Evolutionary conservation across 2,113 vertebrate species (phyloP).

Genomic region (Lycocorax pyrrhopterus): DNA sequence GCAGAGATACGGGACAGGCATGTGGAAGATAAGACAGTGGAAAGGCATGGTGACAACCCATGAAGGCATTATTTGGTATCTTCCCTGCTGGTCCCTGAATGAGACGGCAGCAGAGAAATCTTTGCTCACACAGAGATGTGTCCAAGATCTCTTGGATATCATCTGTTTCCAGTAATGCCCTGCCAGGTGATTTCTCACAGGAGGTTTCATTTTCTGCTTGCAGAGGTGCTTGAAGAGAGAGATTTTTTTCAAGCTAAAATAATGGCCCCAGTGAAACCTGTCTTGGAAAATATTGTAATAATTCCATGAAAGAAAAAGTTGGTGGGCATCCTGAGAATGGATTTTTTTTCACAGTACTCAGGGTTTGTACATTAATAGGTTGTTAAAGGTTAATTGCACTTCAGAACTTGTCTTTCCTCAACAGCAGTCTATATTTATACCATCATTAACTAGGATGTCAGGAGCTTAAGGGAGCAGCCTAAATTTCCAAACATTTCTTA

Average conservation of each 20-base stretch:
- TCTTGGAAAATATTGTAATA: neutral
- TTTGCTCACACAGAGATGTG: neutral
- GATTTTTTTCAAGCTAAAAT: neutral
- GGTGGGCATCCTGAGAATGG: neutral
- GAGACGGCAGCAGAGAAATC: neutral
- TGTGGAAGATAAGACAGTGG: neutral
- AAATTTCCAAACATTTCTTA: neutral
- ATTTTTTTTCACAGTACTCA: neutral
- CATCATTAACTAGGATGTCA: neutral
- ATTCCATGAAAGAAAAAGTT: neutral
- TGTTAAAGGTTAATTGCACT: neutral
- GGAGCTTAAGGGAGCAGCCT: neutral
- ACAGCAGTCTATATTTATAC: neutral
- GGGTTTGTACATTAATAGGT: neutral
- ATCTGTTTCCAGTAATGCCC: neutral
- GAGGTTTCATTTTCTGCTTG: neutral
- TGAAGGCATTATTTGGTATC: neutral
- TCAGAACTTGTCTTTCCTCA: neutral
- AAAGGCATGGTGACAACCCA: neutral
- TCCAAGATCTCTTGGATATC: neutral
- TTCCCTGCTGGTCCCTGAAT: neutral
- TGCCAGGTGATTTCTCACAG: neutral
- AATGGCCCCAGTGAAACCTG: neutral
- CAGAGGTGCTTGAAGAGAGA: neutral
- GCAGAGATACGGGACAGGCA: neutral